These are phyloP conservation scores for Desmophyllum pertusum DNA, from an alignment of 92 coral and sea anemone species.

Conservation along the genomic window DNA sequence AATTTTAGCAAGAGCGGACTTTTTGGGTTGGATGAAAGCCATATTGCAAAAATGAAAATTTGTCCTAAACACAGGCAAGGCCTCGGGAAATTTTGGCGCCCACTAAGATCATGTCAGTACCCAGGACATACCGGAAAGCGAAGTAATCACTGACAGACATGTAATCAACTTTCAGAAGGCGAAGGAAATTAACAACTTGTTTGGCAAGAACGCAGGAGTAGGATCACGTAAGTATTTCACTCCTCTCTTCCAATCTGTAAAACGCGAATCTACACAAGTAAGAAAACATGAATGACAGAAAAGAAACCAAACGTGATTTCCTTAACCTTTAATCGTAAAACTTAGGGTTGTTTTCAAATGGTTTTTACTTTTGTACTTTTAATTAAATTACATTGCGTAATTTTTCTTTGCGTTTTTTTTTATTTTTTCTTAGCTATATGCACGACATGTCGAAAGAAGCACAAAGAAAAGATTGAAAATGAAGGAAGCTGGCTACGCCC, in stretches of 20 bases:
- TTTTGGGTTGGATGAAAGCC: neutral
- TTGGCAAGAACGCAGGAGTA: slow-evolving; percentile 1
- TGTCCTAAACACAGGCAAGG: slow-evolving; percentile 11
- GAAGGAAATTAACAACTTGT: slow-evolving; percentile 9
- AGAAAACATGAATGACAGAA: neutral
- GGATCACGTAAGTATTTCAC: slow-evolving; percentile 22
- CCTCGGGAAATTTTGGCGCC: slow-evolving; percentile 10
- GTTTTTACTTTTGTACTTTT: neutral
- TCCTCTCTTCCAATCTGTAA: neutral
- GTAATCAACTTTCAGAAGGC: neutral
- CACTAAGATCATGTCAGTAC: slow-evolving; percentile 17
- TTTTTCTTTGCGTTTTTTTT: neutral
- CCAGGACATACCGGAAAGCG: slow-evolving; percentile 6
- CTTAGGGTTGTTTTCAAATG: neutral
- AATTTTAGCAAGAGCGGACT: neutral
- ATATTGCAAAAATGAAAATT: slow-evolving; percentile 7
- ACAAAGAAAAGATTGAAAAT: slow-evolving; percentile 2
- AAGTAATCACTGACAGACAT: neutral
- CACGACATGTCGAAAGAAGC: neutral
- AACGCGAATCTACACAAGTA: neutral
- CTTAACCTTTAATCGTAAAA: neutral
- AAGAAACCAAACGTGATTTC: neutral
- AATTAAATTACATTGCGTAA: slow-evolving; percentile 5
- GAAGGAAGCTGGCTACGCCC: neutral
- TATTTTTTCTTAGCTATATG: neutral